Conservation (phyloP, 2,113 vertebrate species). For the Peucedramus taeniatus region DNA sequence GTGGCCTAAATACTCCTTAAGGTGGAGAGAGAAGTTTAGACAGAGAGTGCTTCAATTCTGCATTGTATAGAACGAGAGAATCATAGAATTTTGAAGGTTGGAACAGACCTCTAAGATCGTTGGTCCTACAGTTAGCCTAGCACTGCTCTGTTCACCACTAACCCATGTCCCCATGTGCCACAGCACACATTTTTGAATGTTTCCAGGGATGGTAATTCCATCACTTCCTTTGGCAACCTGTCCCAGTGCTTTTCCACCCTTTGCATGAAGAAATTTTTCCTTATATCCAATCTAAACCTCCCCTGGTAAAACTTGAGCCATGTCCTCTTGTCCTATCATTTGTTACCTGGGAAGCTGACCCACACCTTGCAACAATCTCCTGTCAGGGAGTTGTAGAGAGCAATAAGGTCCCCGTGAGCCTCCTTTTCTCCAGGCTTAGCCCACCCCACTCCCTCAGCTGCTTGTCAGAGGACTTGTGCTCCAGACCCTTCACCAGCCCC, state of each 20-base stretch:
- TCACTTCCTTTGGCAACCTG: background rate
- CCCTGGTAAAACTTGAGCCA: background rate
- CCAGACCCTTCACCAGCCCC: background rate
- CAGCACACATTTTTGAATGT: background rate
- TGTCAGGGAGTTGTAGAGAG: background rate
- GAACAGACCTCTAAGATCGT: background rate
- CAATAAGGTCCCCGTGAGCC: rapidly evolving
- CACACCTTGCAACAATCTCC: background rate
- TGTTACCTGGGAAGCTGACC: background rate
- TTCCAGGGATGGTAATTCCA: background rate
- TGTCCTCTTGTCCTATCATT: background rate
- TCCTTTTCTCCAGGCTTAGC: background rate
- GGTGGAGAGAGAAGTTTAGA: background rate
- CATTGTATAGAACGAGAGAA: background rate
- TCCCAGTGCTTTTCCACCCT: background rate
- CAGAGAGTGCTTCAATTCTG: background rate
- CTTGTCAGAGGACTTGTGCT: background rate
- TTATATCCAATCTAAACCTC: background rate
- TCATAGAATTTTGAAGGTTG: background rate
- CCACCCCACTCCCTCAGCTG: background rate
- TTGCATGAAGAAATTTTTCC: background rate
- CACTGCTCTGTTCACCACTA: background rate
- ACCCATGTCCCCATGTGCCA: background rate
- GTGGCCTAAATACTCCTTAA: background rate
- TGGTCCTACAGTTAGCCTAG: background rate